Conservation (phyloP, 2,797 vertebrate species). For the Lophius americanus region DNA sequence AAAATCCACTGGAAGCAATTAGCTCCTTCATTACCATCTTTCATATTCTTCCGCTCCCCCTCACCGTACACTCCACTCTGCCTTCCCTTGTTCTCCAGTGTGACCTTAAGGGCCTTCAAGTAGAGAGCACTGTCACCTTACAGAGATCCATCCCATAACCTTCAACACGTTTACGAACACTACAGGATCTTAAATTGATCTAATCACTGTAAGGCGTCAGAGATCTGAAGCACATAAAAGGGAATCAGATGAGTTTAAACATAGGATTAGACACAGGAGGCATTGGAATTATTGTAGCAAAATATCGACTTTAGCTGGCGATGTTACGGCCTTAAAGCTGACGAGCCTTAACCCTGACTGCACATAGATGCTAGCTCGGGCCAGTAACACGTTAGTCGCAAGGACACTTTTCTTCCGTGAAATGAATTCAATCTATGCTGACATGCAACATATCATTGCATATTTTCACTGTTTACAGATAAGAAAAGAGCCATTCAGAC, state of each 20-base stretch:
- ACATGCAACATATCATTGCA: conserved; percentile 46
- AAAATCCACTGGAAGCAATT: conserved; percentile 84
- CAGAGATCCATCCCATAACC: conserved; percentile 22
- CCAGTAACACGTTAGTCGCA: conserved; percentile 19
- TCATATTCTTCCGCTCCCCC: conserved; percentile 50
- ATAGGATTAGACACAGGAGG: conserved; percentile 28
- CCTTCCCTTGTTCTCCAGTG: conserved; percentile 20
- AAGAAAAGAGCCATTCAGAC: conserved; percentile 50
- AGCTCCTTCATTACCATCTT: conserved; percentile 79
- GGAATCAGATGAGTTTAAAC: conserved; percentile 35
- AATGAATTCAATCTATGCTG: conserved; percentile 37
- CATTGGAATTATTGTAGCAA: conserved; percentile 30
- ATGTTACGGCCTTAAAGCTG: conserved; percentile 49
- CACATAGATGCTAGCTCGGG: conserved; percentile 11
- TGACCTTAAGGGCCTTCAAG: conserved; percentile 40
- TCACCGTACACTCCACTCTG: conserved; percentile 21
- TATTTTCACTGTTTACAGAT: conserved; percentile 40
- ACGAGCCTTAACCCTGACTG: conserved; percentile 78
- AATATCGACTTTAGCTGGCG: conserved; percentile 24
- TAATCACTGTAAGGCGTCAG: conserved; percentile 9
- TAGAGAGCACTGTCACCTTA: conserved; percentile 31
- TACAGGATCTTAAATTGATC: conserved; percentile 2
- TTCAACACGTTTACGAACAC: conserved; percentile 37
- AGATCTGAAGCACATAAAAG: not conserved
- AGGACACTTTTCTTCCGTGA: conserved; percentile 32